Evolutionary conservation across 92 coral and sea anemone genomes (phyloP).

Genomic region (Desmophyllum pertusum): DNA sequence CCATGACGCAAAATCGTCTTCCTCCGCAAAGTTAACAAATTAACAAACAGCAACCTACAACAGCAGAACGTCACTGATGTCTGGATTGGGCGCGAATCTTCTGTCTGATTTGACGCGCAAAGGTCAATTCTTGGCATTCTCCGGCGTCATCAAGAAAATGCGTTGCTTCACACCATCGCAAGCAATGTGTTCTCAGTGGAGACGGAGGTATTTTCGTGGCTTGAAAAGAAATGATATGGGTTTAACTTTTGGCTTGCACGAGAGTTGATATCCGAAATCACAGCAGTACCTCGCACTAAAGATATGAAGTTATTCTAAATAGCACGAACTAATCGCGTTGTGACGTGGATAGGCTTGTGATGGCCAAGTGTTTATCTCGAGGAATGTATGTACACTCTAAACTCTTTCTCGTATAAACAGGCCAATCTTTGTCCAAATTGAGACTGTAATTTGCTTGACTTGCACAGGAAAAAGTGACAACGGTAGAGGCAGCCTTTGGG

Average conservation of each 20-base stretch:
- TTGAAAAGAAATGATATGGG: neutral
- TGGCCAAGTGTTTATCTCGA: neutral
- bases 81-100: slow-evolving; percentile 21
- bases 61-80: slow-evolving; percentile 1
- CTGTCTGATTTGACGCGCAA: slow-evolving; percentile 21
- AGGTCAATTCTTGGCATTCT: slow-evolving; percentile 28
- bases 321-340: neutral
- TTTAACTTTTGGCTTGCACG: slow-evolving; percentile 7
- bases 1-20: slow-evolving; percentile 21
- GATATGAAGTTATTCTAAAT: neutral
- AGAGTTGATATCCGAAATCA: neutral
- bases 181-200: neutral
- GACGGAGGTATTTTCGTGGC: neutral
- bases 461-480: neutral
- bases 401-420: neutral
- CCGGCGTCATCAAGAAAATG: neutral
- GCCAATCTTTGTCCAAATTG: neutral
- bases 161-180: neutral
- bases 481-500: neutral
- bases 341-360: neutral
- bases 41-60: neutral
- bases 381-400: neutral
- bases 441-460: neutral
- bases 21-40: slow-evolving; percentile 29
- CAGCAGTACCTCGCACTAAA: neutral